A percentile compares a stretch with the other conserved stretches of the same genome.
These are phyloP conservation scores for Acromyrmex charruanus DNA, from an alignment of 1,140 invertebrate species.

Conservation along the genomic window DNA sequence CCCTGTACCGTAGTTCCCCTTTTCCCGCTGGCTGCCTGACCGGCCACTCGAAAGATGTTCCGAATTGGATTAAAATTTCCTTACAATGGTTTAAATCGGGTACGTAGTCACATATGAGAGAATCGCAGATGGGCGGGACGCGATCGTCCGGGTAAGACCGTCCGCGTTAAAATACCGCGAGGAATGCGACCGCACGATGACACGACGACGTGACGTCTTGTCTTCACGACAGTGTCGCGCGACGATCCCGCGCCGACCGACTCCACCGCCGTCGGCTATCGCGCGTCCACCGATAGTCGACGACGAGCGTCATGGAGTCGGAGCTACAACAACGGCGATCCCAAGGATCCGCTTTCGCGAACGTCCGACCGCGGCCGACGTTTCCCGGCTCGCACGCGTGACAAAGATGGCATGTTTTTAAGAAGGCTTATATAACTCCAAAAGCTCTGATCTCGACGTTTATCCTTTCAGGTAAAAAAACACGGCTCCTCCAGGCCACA, in stretches of 20 bases:
- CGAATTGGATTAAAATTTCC: slow-evolving; percentile 86
- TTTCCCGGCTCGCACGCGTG: slow-evolving; percentile 69
- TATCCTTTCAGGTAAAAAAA: slow-evolving; percentile 83
- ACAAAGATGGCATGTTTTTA: slow-evolving; percentile 82
- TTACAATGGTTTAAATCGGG: slow-evolving; percentile 83
- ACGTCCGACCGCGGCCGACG: not conserved
- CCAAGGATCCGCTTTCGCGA: not conserved
- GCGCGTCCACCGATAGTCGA: not conserved
- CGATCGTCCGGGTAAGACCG: not conserved
- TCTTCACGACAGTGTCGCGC: slow-evolving; percentile 27
- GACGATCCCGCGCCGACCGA: not conserved
- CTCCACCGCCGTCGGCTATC: not conserved
- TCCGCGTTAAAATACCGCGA: not conserved
- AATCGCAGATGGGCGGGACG: not conserved
- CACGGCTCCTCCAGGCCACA: slow-evolving; percentile 78
- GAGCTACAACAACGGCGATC: not conserved
- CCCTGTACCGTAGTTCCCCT: slow-evolving; percentile 80
- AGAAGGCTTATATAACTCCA: slow-evolving; percentile 79
- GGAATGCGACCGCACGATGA: not conserved
- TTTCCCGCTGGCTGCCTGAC: slow-evolving; percentile 78
- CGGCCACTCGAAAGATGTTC: slow-evolving; percentile 84
- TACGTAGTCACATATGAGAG: slow-evolving; percentile 76
- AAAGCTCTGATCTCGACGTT: slow-evolving; percentile 42
- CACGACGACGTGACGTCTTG: not conserved
- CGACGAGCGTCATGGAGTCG: not conserved